Evolutionary conservation across 2,113 vertebrate genomes (phyloP).

Genomic region (Oreochromis niloticus): DNA sequence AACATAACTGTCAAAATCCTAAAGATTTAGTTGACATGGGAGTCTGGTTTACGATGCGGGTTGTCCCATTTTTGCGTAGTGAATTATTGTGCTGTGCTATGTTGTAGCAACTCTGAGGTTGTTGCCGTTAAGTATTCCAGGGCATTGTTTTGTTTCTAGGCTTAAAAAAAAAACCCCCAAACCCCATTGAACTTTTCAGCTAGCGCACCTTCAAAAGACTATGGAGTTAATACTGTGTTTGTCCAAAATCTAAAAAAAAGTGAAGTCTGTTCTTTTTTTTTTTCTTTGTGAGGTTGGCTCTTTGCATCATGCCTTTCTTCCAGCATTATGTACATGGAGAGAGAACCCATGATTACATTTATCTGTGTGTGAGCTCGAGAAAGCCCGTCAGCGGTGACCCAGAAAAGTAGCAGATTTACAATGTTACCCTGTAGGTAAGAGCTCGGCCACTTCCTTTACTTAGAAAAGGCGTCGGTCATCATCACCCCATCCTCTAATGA

Average conservation of each 20-base stretch:
- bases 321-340: neutral
- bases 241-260: neutral
- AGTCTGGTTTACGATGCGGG: neutral
- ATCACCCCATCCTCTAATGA: neutral
- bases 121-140: too few species aligned
- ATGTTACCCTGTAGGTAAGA: conserved; percentile 17
- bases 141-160: too few species aligned
- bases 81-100: neutral
- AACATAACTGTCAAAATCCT: neutral
- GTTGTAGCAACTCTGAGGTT: too few species aligned
- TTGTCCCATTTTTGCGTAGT: neutral
- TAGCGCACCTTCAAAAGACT: neutral
- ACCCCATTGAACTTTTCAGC: neutral
- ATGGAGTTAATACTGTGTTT: neutral
- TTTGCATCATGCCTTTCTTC: neutral
- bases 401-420: conserved; percentile 47
- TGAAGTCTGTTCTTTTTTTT: neutral
- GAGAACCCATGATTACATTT: conserved; percentile 9
- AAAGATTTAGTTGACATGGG: neutral
- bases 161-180: too few species aligned
- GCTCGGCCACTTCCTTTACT: conserved; percentile 18
- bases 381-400: neutral
- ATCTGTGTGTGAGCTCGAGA: conserved; percentile 11
- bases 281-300: neutral
- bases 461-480: conserved; percentile 8